phyloP scores from a whole-genome alignment of 2,113 vertebrate species.

The Thinocorus orbignyianus region DNA sequence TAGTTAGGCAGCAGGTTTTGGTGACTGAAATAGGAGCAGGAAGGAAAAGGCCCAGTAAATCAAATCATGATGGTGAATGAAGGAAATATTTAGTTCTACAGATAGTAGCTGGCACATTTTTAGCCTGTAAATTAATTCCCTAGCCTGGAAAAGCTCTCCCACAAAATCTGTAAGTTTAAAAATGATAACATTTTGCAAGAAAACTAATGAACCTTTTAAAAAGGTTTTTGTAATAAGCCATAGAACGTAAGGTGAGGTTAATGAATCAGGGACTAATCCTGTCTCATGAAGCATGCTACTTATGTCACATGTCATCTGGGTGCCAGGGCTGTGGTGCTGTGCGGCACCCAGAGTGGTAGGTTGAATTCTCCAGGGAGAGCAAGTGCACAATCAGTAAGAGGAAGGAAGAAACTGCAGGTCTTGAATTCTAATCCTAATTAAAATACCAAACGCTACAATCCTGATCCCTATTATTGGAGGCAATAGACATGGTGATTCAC shows the following conservation, averaged over 20 bases:
- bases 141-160: background rate
- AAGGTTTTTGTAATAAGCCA: background rate
- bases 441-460: background rate
- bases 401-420: background rate
- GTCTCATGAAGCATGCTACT: background rate
- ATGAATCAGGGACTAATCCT: background rate
- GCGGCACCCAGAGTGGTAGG: background rate
- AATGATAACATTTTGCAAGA: background rate
- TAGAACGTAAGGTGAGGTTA: background rate
- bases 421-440: background rate
- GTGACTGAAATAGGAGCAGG: background rate
- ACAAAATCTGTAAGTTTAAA: background rate
- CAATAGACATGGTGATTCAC: background rate
- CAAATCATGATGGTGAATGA: background rate
- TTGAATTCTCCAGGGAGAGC: background rate
- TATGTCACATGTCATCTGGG: background rate
- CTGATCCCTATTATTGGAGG: background rate
- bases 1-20: background rate
- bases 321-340: background rate
- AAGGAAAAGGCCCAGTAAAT: background rate
- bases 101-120: fast-evolving
- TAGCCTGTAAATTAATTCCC: background rate
- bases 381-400: background rate
- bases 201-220: background rate
- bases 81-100: background rate